A percentile compares a stretch with the other conserved stretches of the same genome.
phyloP scores from a whole-genome alignment of 1,140 invertebrate genomes.

The Linepithema humile region DNA sequence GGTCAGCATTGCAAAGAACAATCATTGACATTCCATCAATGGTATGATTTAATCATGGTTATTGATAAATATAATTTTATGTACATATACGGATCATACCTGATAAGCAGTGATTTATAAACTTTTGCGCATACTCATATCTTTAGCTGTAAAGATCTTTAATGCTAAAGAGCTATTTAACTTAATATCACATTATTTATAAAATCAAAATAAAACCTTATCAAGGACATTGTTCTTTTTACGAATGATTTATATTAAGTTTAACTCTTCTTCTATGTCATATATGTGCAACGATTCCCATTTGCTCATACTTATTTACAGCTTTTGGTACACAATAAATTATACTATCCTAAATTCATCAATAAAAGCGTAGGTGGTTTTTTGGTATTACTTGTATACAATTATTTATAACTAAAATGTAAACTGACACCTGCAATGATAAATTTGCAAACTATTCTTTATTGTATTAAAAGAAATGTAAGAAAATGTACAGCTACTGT shows the following conservation, averaged over 20 bases:
- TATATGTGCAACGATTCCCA: conserved; percentile 21
- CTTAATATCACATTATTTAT: conserved; percentile 78
- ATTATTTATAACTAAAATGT: not conserved
- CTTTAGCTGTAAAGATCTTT: conserved; percentile 69
- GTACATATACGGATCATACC: conserved; percentile 74
- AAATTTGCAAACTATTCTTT: conserved; percentile 38
- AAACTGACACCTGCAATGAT: conserved; percentile 17
- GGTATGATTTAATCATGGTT: conserved; percentile 73
- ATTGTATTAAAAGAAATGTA: conserved; percentile 16
- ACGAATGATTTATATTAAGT: conserved; percentile 33
- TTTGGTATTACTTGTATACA: conserved; percentile 20
- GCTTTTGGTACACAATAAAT: not conserved
- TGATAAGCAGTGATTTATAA: conserved; percentile 48
- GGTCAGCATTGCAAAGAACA: conserved; percentile 62
- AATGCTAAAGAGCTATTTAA: conserved; percentile 69
- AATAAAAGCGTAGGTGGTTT: not conserved
- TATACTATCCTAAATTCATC: conserved; percentile 9
- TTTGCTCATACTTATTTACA: conserved; percentile 49
- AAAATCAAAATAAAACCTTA: conserved; percentile 73
- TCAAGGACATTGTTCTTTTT: conserved; percentile 55
- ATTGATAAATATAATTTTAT: conserved; percentile 75
- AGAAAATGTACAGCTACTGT: conserved; percentile 53
- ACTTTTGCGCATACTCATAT: conserved; percentile 40
- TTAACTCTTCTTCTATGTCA: not conserved
- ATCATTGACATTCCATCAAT: conserved; percentile 78